Evolutionary conservation across 2,113 vertebrate genomes (phyloP), one percentile per base, ranked within the genome.

Genomic region (Channa argus): DNA sequence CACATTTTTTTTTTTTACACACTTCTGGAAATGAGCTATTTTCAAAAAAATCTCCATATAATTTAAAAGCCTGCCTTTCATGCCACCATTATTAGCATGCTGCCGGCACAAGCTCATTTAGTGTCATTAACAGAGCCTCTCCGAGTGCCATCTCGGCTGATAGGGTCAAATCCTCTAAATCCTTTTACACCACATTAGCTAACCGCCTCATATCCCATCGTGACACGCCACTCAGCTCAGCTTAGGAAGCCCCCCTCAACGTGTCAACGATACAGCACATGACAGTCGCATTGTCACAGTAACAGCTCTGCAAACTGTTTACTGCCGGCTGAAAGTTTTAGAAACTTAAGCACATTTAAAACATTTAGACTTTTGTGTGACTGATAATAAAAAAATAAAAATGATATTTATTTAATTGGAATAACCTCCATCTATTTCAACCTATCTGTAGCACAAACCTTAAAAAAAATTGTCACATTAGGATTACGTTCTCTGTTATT

Each of bases 101-200:
- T 82, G 83, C 75, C 76, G 75, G 80, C 88, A 55, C 68, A 66
- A 84, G 77, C 88, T 90, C 88, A 86, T 92, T 92, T 80, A 86
- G 83, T 63, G 76, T 90, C 83, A 93, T 90, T 91, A 92, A 86
- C 77, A 71, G 61, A 83, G 88, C 62, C 82, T 87, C 77, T 84
- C 68, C 63, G 79, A 91, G 89, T 77, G 87, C 76, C 87, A 76
- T 91, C 82, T 85, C 87, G 8, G 44, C 86, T 86, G 88, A 91
- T 87, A 84, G 90, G 86, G 87, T 91, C 90, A 87, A 91, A 92
- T 90, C 90, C 92, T 91, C 86, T 83, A 85, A 92, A 92, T 93
- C 90, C 90, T 89, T 90, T 92, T 88, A 85, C 83, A 81, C 77
- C 85, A 88, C 86, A 92, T 92, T 90, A 91, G 79, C 90, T 85